Base-by-base conservation (phyloP, 2,113 vertebrate species). In the Gorsachius goisagi region DNA sequence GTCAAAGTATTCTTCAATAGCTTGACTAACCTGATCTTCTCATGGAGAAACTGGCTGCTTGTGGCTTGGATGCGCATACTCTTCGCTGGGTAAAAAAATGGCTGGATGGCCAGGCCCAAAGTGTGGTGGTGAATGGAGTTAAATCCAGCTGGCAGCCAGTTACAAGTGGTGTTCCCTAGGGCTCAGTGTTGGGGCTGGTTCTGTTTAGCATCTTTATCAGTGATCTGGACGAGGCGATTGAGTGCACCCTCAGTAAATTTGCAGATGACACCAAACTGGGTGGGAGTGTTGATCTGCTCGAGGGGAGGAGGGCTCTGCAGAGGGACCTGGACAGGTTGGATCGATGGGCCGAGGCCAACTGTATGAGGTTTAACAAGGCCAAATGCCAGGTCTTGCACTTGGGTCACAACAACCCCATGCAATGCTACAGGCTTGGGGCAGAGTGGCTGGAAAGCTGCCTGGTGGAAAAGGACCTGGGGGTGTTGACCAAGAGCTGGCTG, bases 291-390 rank as follows among this genome's bases (percentile, higher is more conserved):
- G 66, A 55, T 23, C 39, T 83, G 23, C 39, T 30, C 1, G 28
- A 53, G 33, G 45, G 33, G 3, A 75, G 23, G 33, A 12, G 52
- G 22, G 37, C 17, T 21, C 22, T 45, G 0, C 37, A 82, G 37
- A 60, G 53, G 6, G 27, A 18, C 4, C 74, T 62, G 55, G 47
- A 74, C 9, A 52, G 32, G 27, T 19, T 75, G 60, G 32, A 67
- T 28, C 0, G 0, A 23, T 58, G 60, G 52, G 12, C 44, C 1
- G 0, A 37, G 52, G 44, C 17, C 59, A 67, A 2, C 0, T 44
- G 24, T 30, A 14, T 41, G 63, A 44, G 37, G 14, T 52, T 45
- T 6, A 32, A 41, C 45, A 53, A 32, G 27, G 18, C 47, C 18
- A 21, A 69, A 14, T 23, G 41, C n/a, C 1, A 0, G 28, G 49